Base-by-base conservation (phyloP, 1,140 invertebrate genomes). In the Drosophila athabasca region DNA sequence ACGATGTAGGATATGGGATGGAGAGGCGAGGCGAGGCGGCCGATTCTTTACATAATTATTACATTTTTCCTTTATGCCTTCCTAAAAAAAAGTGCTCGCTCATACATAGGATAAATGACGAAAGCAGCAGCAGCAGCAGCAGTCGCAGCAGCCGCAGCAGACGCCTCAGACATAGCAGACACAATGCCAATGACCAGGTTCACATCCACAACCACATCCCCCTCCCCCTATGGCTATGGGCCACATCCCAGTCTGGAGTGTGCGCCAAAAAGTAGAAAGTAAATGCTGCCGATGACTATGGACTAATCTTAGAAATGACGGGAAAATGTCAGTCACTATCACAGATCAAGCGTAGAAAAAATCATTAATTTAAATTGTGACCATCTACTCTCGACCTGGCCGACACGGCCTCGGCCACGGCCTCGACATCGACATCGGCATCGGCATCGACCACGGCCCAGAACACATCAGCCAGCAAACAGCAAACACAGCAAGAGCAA, bases 301-400 rank as follows among this genome's bases (percentile, higher is more conserved):
- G 79, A 88, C 62, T 85, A 85, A 84, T 85, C 82, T 78, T 55
- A 69, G 67, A 87, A 82, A 87, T 85, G 82, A 82, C 77, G 78
- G 82, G 3, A 87, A 87, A 87, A 82, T 87, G 82, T 87, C 75
- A 87, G 82, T 87, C 82, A 87, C 83, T 88, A 87, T 87, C 78
- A 76, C 79, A 89, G 89, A 87, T 90, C 81, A 89, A 79, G 88
- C 88, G 83, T 85, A 76, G 70, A 84, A 87, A 90, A 90, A 90
- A 76, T 82, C 84, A 90, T 90, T 90, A 90, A 87, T 83, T 89
- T 79, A 85, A 80, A 89, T 81, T 90, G 73, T 83, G 81, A 78
- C 79, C 81, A 89, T 87, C 79, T 77, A 87, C 76, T 87, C 76
- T 76, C 74, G 70, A 61, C 66, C 55, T 62, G 49, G 54, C 51